A percentile compares a stretch with the other conserved stretches of the same genome.
These are phyloP conservation scores for Drosophila eohydei DNA, from an alignment of 2,888 invertebrate species.

Conservation along the genomic window DNA sequence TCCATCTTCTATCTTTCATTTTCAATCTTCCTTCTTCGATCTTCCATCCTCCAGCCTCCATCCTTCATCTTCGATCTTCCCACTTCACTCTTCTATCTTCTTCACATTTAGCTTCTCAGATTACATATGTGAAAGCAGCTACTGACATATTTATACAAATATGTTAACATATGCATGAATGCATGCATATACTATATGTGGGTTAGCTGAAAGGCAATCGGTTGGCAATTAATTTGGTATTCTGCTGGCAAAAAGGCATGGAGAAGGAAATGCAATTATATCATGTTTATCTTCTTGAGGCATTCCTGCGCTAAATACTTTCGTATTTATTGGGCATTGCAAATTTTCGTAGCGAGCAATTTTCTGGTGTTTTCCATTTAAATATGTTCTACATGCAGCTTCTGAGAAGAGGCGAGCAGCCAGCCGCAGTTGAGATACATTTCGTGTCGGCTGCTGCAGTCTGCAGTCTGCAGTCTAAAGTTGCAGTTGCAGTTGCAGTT, in stretches of 20 bases:
- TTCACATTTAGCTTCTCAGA: no score
- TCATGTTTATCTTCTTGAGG: slow-evolving; percentile 39
- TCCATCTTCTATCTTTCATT: no score
- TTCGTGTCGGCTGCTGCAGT: neutral
- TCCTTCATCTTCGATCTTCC: no score
- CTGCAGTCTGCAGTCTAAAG: slow-evolving; percentile 1
- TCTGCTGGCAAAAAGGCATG: slow-evolving; percentile 14
- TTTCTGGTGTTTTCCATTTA: slow-evolving; percentile 27
- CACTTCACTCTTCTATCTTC: no score
- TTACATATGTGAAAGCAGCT: slow-evolving; percentile 6
- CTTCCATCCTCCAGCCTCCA: no score
- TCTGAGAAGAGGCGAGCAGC: slow-evolving; percentile 25
- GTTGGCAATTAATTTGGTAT: slow-evolving; percentile 47
- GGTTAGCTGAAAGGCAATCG: slow-evolving; percentile 50
- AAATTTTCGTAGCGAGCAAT: slow-evolving; percentile 1
- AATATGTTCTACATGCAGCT: slow-evolving; percentile 28
- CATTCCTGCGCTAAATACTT: slow-evolving; percentile 53
- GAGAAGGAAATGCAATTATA: slow-evolving; percentile 41
- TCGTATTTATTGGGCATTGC: slow-evolving; percentile 25
- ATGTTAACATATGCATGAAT: neutral
- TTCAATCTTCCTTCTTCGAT: no score
- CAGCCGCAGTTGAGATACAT: slow-evolving; percentile 22
- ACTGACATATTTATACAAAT: neutral
- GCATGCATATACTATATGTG: slow-evolving; percentile 3
- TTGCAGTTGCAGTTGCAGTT: slow-evolving; percentile 18